phyloP scores from a whole-genome alignment of 2,113 vertebrate genomes.

The Bos taurus region DNA sequence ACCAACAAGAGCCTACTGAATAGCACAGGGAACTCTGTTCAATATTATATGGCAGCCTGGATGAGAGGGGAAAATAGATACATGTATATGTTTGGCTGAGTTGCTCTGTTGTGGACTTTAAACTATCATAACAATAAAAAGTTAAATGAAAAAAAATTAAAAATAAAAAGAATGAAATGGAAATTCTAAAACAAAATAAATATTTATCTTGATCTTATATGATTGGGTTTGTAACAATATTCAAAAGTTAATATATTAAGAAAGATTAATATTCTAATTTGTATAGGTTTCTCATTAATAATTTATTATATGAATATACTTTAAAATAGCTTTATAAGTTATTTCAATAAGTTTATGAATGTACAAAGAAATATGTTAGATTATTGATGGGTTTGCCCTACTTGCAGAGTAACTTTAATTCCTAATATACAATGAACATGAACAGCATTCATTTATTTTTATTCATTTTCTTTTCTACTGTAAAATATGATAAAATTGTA shows the following conservation, averaged over 20 bases:
- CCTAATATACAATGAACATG: neutral
- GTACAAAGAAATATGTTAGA: neutral
- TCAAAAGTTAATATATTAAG: neutral
- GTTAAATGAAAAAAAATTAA: neutral
- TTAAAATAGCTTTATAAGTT: constrained; percentile 13
- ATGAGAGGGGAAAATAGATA: neutral
- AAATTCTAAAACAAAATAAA: constrained; percentile 29
- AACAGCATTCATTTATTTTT: constrained; percentile 5
- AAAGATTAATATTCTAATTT: constrained; percentile 18
- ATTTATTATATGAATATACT: neutral
- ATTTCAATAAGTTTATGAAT: neutral
- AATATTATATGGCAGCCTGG: neutral
- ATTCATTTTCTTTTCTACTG: neutral
- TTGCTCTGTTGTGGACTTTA: neutral
- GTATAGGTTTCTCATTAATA: neutral
- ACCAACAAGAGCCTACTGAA: neutral
- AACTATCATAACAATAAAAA: neutral
- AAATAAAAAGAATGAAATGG: neutral
- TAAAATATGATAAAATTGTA: neutral
- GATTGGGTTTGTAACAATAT: neutral
- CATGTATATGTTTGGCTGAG: neutral
- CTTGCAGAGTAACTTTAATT: neutral
- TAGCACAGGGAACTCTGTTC: neutral
- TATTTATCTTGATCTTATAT: neutral
- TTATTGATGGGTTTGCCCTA: neutral